Evolutionary conservation across 2,888 invertebrate species (phyloP).

Genomic region (Diaperis boleti): DNA sequence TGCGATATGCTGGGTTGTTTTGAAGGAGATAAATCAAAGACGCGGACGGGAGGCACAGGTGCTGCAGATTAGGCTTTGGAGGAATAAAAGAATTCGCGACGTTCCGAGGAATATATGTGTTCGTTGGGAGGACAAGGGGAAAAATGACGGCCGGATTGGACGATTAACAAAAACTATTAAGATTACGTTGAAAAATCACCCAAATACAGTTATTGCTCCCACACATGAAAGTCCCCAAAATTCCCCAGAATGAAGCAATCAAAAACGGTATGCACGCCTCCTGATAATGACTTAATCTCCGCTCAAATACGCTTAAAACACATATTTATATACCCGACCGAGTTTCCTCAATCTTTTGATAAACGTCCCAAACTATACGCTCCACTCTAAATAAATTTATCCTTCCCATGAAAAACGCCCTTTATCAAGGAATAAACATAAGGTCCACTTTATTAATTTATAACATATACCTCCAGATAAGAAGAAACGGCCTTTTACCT

Average conservation of each 20-base stretch:
- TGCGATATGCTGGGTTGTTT: too few relatives aligned
- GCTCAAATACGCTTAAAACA: constrained; percentile 23
- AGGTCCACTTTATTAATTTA: constrained; percentile 45
- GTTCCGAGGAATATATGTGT: too few relatives aligned
- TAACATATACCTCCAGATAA: constrained; percentile 34
- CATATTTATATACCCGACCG: constrained; percentile 20
- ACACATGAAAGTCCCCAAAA: too few relatives aligned
- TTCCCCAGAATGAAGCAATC: constrained; percentile 6
- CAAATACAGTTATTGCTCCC: too few relatives aligned
- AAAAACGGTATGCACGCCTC: not conserved
- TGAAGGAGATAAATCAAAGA: too few relatives aligned
- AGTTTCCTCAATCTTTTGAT: constrained; percentile 38
- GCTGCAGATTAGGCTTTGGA: too few relatives aligned
- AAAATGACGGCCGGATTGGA: too few relatives aligned
- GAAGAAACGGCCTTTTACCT: constrained; percentile 26
- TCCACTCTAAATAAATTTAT: constrained; percentile 41
- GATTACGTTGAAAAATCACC: too few relatives aligned
- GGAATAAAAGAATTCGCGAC: too few relatives aligned
- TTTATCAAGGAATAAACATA: constrained; percentile 43
- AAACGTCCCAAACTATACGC: constrained; percentile 27
- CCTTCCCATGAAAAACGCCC: constrained; percentile 40
- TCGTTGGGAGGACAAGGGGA: too few relatives aligned
- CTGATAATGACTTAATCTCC: constrained; percentile 38
- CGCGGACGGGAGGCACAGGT: too few relatives aligned
- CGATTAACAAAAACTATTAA: too few relatives aligned